These are phyloP conservation scores for Gymnothorax reevesii DNA, from an alignment of 2,797 vertebrate genomes.

Conservation along the genomic window DNA sequence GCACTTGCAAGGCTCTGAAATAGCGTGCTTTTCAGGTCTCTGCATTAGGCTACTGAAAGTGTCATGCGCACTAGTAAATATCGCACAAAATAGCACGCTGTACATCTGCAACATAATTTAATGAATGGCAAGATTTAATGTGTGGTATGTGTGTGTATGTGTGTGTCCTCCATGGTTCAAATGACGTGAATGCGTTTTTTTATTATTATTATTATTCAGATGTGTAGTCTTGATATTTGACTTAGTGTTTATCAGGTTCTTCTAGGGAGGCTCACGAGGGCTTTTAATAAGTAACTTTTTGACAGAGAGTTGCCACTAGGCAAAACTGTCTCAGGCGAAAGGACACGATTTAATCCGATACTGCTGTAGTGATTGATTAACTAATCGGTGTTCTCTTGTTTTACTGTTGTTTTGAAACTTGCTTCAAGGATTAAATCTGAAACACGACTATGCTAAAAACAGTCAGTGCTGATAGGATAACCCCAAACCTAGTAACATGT, in stretches of 20 bases:
- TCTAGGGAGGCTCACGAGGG: not conserved
- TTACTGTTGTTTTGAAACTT: slow-evolving; percentile 1
- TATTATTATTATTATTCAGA: not conserved
- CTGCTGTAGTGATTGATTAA: not conserved
- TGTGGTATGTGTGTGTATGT: too few species aligned
- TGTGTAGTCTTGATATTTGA: not conserved
- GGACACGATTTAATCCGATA: slow-evolving; percentile 1
- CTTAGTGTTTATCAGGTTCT: not conserved
- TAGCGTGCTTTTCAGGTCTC: not conserved
- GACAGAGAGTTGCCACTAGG: not conserved
- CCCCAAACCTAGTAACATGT: not conserved
- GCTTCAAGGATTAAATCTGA: not conserved
- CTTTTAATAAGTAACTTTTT: slow-evolving; percentile 9
- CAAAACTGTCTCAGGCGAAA: not conserved
- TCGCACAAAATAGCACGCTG: too few species aligned
- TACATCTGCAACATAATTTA: too few species aligned
- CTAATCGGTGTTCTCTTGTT: not conserved
- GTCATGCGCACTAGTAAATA: too few species aligned
- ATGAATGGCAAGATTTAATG: too few species aligned
- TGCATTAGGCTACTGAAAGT: too few species aligned
- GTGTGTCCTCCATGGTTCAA: not conserved
- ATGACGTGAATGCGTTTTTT: not conserved
- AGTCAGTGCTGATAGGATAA: not conserved
- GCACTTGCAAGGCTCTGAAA: not conserved
- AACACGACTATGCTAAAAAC: slow-evolving; percentile 11